Evolutionary conservation across 2,888 invertebrate species (phyloP), one percentile per base, ranked within the genome.

Genomic region (Lottia scabra): DNA sequence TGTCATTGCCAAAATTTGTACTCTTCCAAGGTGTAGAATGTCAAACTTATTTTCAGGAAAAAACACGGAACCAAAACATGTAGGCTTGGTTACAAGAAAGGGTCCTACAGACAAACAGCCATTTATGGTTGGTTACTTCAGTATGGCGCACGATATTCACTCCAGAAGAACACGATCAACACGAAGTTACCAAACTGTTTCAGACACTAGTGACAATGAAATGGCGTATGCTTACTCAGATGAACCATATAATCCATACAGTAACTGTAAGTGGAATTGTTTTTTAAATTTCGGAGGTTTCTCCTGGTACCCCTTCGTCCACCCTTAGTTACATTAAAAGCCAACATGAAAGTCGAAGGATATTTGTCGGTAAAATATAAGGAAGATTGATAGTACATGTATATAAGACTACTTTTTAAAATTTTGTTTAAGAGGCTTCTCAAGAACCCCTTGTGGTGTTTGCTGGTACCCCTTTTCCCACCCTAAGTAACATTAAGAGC

Each of bases 61-160:
- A 76, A 95, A 96, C 88, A 91, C 96, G 15, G 93, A 94, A 83
- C 94, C 96, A 0, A 95, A 95, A 87, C 95, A 95, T 81, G 93
- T 96, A 71, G 97, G 97, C 0, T 89, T 97, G 46, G 93, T 95
- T 23, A 94, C 95, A 80, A 92, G 93, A 6, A 93, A 93, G 77
- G 94, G 94, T 0, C 92, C 93, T 76, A 85, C 95, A 83, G 95
- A 95, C 78, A 94, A 94, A 82, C 96, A 96, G 87, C 96, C 97
- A 0, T 98, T 98, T 89, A 92, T 98, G 92, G 96, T 97, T 13
- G 96, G 95, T 0, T 98, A 96, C 89, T 90, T 90, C 81, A 86
- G 87, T 77, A 83, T 85, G 65, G 75, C 84, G 10, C 83, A 80
- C 30, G 82, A 84, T 64, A 75, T 86, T 3, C 80, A 85, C 67